Evolutionary conservation across 2,888 invertebrate species (phyloP).

Genomic region (Metalampra italica): DNA sequence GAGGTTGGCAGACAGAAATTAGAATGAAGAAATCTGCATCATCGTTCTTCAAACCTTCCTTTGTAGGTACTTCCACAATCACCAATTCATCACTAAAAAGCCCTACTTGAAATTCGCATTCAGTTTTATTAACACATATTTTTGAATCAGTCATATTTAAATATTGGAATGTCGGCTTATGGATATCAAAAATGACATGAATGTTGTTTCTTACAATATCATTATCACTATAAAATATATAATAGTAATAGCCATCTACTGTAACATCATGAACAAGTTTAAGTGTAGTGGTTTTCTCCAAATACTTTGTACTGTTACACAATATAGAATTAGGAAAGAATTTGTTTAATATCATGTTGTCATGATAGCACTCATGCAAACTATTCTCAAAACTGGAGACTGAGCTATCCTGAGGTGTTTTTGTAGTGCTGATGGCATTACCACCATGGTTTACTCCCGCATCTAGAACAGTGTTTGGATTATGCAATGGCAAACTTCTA

Average conservation of each 20-base stretch:
- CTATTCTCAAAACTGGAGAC: constrained; percentile 91
- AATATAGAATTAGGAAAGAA: constrained; percentile 83
- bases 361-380: constrained; percentile 86
- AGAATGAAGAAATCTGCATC: constrained; percentile 85
- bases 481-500: constrained; percentile 46
- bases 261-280: constrained; percentile 84
- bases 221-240: constrained; percentile 93
- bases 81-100: constrained; percentile 88
- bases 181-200: constrained; percentile 90
- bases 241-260: constrained; percentile 91
- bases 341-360: constrained; percentile 85
- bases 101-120: constrained; percentile 85
- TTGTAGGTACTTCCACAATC: constrained; percentile 90
- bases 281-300: constrained; percentile 82
- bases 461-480: constrained; percentile 80
- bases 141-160: constrained; percentile 82
- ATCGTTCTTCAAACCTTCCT: constrained; percentile 88
- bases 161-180: constrained; percentile 90
- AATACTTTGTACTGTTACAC: constrained; percentile 83
- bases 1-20: constrained; percentile 87
- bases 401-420: constrained; percentile 78
- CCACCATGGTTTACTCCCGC: constrained; percentile 88
- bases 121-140: constrained; percentile 86
- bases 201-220: constrained; percentile 88
- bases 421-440: constrained; percentile 78